Percentiles rank a stretch among this genome's conserved stretches.
Conservation (phyloP, 2,888 invertebrate genomes). For the Cataglyphis albicans region DNA sequence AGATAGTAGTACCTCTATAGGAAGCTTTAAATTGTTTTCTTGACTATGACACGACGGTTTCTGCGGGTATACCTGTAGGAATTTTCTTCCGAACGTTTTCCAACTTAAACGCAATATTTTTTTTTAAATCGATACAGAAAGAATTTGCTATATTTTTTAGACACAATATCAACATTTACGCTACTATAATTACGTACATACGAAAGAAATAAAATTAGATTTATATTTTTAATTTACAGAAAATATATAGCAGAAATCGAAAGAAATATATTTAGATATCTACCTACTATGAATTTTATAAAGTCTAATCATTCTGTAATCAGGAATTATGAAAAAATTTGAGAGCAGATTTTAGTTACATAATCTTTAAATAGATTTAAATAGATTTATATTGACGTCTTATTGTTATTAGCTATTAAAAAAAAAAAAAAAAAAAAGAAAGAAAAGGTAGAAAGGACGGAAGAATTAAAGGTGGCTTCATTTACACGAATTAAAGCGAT, state of each 20-base stretch:
- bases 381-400: background rate
- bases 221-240: background rate
- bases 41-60: conserved; percentile 63
- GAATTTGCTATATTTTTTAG: background rate
- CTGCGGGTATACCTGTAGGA: background rate
- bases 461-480: conserved; percentile 32
- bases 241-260: background rate
- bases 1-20: conserved; percentile 60
- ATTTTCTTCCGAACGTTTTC: background rate
- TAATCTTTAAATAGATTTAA: background rate
- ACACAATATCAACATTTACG: background rate
- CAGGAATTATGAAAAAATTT: background rate
- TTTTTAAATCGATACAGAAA: background rate
- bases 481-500: conserved; percentile 62
- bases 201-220: background rate
- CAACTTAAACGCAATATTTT: background rate
- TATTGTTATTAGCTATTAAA: background rate
- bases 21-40: conserved; percentile 80
- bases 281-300: background rate
- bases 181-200: background rate
- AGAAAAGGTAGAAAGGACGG: background rate
- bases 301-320: background rate
- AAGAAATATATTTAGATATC: background rate
- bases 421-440: background rate
- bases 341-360: background rate